Percentiles rank a stretch among this genome's conserved stretches.
These are phyloP conservation scores for Papilio xuthus DNA, from an alignment of 1,140 invertebrate genomes.

Conservation along the genomic window DNA sequence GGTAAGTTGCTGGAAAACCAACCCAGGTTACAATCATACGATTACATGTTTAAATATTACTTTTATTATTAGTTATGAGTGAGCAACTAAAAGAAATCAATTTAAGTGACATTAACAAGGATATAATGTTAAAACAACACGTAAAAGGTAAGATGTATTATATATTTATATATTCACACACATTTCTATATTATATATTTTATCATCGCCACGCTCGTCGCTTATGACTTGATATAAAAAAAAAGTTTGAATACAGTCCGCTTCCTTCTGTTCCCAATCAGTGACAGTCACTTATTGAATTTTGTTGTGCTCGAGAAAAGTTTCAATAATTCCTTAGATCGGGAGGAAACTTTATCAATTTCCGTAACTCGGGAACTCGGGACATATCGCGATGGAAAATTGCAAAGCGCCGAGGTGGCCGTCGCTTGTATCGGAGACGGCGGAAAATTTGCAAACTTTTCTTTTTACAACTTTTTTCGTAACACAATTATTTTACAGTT, in stretches of 20 bases:
- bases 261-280: constrained; percentile 64
- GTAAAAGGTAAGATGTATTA: neutral
- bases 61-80: too few relatives aligned
- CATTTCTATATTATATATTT: too few relatives aligned
- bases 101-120: too few relatives aligned
- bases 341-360: constrained; percentile 77
- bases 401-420: constrained; percentile 32
- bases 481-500: constrained; percentile 39
- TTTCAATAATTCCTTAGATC: constrained; percentile 76
- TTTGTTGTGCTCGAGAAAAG: constrained; percentile 74
- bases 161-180: too few relatives aligned
- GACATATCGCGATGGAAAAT: constrained; percentile 58
- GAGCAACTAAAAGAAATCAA: too few relatives aligned
- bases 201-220: constrained; percentile 34
- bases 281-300: constrained; percentile 79
- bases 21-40: too few relatives aligned
- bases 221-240: constrained; percentile 42
- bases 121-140: too few relatives aligned
- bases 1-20: too few relatives aligned
- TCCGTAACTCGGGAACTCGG: constrained; percentile 64
- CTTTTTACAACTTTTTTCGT: constrained; percentile 29
- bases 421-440: constrained; percentile 18
- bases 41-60: too few relatives aligned
- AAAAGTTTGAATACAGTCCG: constrained; percentile 51
- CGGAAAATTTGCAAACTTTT: constrained; percentile 36